Conservation (phyloP, 2,797 vertebrate species). For the Vipera ursinii region DNA sequence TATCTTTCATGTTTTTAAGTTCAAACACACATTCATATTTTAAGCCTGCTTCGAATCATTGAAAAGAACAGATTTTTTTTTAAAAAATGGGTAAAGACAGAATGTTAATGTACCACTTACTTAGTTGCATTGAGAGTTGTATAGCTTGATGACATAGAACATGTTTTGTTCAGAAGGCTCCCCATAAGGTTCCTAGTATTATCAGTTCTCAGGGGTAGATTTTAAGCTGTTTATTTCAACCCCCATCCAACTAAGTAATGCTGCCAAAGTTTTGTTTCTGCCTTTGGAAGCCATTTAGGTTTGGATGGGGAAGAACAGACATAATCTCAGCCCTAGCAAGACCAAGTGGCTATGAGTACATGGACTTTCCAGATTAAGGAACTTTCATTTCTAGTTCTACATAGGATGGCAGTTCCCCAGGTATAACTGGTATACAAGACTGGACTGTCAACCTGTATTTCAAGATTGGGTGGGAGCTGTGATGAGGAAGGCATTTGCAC, state of each 20-base stretch:
- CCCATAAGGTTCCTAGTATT: not conserved
- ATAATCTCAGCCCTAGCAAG: not conserved
- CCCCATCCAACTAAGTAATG: not conserved
- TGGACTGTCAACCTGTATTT: not conserved
- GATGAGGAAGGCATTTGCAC: not conserved
- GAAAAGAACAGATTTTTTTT: not conserved
- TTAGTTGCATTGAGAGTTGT: not conserved
- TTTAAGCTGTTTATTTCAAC: not conserved
- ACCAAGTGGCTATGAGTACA: not conserved
- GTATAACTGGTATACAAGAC: not conserved
- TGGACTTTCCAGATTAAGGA: not conserved
- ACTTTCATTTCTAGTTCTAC: not conserved
- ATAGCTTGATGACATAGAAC: not conserved
- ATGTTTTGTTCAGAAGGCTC: not conserved
- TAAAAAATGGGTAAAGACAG: not conserved
- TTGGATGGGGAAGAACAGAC: not conserved
- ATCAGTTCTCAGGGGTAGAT: not conserved
- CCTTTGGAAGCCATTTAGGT: not conserved
- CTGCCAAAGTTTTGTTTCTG: not conserved
- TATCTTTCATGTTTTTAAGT: fast-evolving
- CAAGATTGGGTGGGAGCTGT: not conserved
- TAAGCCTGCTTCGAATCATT: not conserved
- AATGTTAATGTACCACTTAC: not conserved
- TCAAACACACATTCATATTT: not conserved
- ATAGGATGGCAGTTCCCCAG: not conserved